These are phyloP conservation scores for Microtus pennsylvanicus DNA, from an alignment of 2,113 vertebrate genomes.

Conservation along the genomic window DNA sequence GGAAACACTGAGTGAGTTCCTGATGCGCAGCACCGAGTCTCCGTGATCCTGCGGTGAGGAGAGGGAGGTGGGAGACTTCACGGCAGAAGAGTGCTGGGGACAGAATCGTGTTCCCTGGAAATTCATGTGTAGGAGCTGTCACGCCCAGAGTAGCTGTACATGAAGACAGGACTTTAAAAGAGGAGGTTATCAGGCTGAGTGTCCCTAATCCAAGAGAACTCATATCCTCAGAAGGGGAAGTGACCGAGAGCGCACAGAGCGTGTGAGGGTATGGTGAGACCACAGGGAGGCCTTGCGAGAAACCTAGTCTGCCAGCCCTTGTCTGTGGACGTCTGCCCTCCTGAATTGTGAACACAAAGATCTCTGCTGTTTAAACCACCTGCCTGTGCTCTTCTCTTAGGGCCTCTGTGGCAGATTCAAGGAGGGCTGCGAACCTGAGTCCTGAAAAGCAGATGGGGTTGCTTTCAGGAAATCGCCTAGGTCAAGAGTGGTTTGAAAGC, in stretches of 20 bases:
- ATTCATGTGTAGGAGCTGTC: background rate
- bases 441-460: background rate
- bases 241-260: background rate
- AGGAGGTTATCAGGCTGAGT: background rate
- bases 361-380: background rate
- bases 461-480: background rate
- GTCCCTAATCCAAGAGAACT: background rate
- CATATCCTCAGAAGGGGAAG: background rate
- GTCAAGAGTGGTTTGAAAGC: background rate
- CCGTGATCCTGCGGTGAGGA: background rate
- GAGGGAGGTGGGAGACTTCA: background rate
- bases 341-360: background rate
- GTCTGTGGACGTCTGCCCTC: background rate
- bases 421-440: background rate
- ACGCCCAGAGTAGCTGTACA: background rate
- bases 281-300: background rate
- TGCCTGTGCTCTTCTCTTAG: background rate
- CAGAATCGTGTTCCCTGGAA: background rate
- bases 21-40: background rate
- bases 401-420: background rate
- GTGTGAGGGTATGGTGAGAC: background rate
- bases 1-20: background rate
- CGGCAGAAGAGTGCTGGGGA: background rate
- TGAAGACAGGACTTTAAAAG: background rate
- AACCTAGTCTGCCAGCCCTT: background rate